These are phyloP conservation scores for Cottoperca gobio DNA, from an alignment of 2,797 vertebrate species.

Conservation along the genomic window DNA sequence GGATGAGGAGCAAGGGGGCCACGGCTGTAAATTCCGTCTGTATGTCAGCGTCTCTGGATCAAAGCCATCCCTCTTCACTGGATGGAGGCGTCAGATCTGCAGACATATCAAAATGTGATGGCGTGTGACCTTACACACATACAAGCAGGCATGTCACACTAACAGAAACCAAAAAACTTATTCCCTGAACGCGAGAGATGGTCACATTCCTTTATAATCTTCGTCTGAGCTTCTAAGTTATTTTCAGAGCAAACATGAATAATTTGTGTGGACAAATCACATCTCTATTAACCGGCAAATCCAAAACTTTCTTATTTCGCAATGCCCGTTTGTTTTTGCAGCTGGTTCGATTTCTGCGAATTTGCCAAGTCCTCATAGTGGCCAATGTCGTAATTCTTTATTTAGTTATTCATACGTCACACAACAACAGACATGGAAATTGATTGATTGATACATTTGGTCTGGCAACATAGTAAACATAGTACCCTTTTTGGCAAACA, in stretches of 20 bases:
- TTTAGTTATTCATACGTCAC: too few relatives aligned
- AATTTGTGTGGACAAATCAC: neutral
- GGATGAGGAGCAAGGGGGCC: constrained; percentile 10
- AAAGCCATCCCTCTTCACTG: constrained; percentile 37
- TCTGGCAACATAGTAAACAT: too few relatives aligned
- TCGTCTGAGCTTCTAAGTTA: neutral
- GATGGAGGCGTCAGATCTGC: constrained; percentile 12
- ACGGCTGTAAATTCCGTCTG: constrained; percentile 54
- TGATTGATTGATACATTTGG: too few relatives aligned
- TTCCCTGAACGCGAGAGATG: neutral
- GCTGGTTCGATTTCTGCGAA: too few relatives aligned
- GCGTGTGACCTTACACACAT: constrained; percentile 6
- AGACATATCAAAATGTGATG: constrained; percentile 26
- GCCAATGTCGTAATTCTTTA: too few relatives aligned
- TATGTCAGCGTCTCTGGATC: constrained; percentile 51
- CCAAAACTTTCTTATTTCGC: too few relatives aligned
- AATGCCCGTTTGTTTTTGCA: neutral
- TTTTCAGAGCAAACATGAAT: neutral
- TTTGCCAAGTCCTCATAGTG: too few relatives aligned
- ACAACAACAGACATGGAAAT: too few relatives aligned
- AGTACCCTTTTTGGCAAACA: too few relatives aligned
- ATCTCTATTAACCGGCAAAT: too few relatives aligned
- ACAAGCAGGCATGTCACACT: neutral
- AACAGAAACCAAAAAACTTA: neutral
- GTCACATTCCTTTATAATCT: neutral